Evolutionary conservation across 2,888 invertebrate genomes (phyloP), one percentile per base, ranked within the genome.

Genomic region (Drosophila meridionalis): DNA sequence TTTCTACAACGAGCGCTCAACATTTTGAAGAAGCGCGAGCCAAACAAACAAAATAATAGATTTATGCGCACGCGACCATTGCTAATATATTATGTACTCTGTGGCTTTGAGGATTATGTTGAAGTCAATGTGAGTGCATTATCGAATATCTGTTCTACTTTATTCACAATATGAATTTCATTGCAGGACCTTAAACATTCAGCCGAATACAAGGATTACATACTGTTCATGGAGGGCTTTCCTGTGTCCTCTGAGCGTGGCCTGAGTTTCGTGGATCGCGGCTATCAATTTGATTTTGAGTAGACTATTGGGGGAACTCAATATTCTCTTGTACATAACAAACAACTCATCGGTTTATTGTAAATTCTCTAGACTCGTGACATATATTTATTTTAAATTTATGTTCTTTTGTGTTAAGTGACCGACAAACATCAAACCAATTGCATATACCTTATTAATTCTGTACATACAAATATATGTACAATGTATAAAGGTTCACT

Each of bases 231-330:
- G 28, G 76, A 82, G 26, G 88, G 80, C 30, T 90, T 92, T 63
- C 91, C 92, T 2, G 70, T 80, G 11, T 80, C 80, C 55, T 91
- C 90, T 0, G 91, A 91, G 50, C 79, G 81, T 7, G 91, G 91
- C 9, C 78, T 92, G 14, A 91, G 91, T 69, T 92, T 87, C 66
- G 88, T 92, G 2, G 87, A 91, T 72, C 84, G 92, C 48, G 91
- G 91, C 34, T 92, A 82, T 71, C 89, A 91, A 45, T 91, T 92
- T 77, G 88, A 91, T 65, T 92, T 91, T 76, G 78, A 83, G 52
- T 83, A 77, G 71, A 57, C 40, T 28, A 42, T 34, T 43, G 8
- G 38, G 38, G 7, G 52, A 53, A 53, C 34, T 40, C 48, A 38
- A 64, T 30, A 48, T 56, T 52, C 28, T 53, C 32, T 43, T 78